These are phyloP conservation scores for Coturnix japonica DNA, from an alignment of 2,113 vertebrate genomes.

Conservation along the genomic window DNA sequence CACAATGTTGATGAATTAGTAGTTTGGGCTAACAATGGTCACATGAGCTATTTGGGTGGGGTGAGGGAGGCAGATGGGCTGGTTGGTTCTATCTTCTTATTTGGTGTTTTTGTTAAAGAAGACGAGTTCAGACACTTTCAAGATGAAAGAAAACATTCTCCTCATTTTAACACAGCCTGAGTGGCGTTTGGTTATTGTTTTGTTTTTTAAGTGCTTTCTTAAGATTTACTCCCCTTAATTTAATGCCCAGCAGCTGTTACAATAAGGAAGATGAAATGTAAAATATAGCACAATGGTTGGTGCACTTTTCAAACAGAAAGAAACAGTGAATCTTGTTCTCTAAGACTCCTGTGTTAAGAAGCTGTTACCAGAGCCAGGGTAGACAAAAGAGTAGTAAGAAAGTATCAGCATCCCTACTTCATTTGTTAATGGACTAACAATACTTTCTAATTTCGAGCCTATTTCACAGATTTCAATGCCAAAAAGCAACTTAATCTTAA, in stretches of 20 bases:
- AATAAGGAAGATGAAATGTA: neutral
- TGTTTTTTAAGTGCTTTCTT: neutral
- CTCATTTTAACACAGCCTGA: neutral
- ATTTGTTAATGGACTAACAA: no score
- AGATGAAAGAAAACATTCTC: neutral
- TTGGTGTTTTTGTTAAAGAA: neutral
- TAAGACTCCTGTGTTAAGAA: neutral
- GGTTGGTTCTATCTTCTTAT: neutral
- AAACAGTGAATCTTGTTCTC: accelerated
- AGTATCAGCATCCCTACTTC: neutral
- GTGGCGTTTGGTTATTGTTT: neutral
- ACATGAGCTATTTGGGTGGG: neutral
- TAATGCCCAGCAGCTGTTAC: neutral
- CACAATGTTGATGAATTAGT: neutral
- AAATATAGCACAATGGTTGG: neutral
- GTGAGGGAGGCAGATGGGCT: no score
- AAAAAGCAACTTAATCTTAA: slow-evolving; percentile 6
- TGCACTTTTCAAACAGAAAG: neutral
- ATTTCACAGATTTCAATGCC: neutral
- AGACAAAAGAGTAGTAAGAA: neutral
- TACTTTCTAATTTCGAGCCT: neutral
- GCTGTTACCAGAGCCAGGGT: accelerated
- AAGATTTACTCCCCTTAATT: neutral
- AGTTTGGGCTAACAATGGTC: neutral
- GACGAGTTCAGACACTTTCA: neutral